Evolutionary conservation across 2,113 vertebrate genomes (phyloP).

Genomic region (Abramis brama): DNA sequence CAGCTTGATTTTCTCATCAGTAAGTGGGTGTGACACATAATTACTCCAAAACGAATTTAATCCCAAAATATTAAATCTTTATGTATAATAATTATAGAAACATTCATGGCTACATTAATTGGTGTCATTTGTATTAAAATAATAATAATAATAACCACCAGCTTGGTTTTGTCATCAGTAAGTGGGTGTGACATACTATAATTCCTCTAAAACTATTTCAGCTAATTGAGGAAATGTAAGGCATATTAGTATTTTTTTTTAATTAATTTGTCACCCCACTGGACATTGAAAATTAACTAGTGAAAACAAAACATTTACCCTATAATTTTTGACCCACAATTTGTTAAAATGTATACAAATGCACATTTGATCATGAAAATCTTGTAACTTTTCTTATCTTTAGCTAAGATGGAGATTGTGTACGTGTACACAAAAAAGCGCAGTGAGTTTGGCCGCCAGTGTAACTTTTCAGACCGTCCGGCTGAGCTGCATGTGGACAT

Average conservation of each 20-base stretch:
- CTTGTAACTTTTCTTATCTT: neutral
- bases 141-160: neutral
- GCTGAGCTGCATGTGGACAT: constrained; percentile 82
- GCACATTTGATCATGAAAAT: neutral
- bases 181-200: neutral
- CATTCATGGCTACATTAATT: neutral
- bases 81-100: neutral
- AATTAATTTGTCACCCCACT: neutral
- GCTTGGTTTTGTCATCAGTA: neutral
- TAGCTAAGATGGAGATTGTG: constrained; percentile 83
- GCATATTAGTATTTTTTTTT: no score
- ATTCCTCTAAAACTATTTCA: neutral
- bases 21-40: neutral
- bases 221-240: no score
- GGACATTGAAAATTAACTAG: neutral
- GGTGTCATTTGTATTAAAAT: no score
- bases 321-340: no score
- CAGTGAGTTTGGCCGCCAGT: constrained; percentile 86
- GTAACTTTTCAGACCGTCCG: constrained; percentile 81
- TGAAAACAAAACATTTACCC: neutral
- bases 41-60: neutral
- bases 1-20: no score
- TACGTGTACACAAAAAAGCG: constrained; percentile 84
- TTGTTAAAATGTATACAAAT: neutral
- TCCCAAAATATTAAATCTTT: neutral